Base-by-base conservation (phyloP, 1,140 invertebrate genomes). In the Aleiodes sp. region DNA sequence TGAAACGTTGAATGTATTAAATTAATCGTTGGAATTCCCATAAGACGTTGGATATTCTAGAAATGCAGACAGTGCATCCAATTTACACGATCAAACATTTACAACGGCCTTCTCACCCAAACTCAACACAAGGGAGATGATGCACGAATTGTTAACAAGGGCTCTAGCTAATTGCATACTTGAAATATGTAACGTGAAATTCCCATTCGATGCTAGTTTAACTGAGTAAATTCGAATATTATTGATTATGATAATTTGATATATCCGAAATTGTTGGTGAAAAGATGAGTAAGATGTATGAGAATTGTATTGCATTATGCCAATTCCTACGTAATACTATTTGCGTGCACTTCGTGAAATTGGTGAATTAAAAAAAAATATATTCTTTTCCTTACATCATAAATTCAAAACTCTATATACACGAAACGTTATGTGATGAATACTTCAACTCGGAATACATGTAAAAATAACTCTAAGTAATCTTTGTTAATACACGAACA, bases 61-160 rank as follows among this genome's bases (percentile, higher is more conserved):
- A 21, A 24, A 52, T 52, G 16, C 16, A 52, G 12, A 6, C 7
- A 8, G 19, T 16, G 16, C 46, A 52, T 24, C 4, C 46, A 24
- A 52, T 24, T 52, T 65, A 43, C 28, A 57, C 31, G 31, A 67
- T 72, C 66, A 77, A 78, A 78, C 76, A 79, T 78, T 75, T 78
- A 75, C 60, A 70, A 71, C 73, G 57, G 72, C 70, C 63, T 79
- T 77, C 74, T 73, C 71, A 74, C 66, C 74, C 77, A 76, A 74
- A 77, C 71, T 16, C 4, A 3, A 14, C 39, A 71, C 70, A 74
- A 75, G 71, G 72, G 72, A 74, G 46, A 77, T 78, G 73, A 35
- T n/a, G n/a, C 63, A 73, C 71, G 73, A 77, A 75, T 77, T 74
- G 66, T 26, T 60, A 57, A 31, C 56, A 26, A n/a, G n/a, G 28